phyloP scores from a whole-genome alignment of 2,113 vertebrate genomes.

The Syngnathus typhle region DNA sequence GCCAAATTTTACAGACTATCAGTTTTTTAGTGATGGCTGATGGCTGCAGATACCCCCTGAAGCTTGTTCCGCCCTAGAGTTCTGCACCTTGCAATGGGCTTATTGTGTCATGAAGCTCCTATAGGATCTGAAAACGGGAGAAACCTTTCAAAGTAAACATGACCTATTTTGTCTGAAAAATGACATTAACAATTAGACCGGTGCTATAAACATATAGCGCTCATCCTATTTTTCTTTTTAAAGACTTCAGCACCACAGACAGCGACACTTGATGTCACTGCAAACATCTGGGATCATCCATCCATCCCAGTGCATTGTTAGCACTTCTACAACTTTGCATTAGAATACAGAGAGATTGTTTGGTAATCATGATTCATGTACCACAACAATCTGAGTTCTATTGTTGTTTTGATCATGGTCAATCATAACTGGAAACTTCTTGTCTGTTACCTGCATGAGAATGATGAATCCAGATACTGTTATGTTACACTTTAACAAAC shows the following conservation, averaged over 20 bases:
- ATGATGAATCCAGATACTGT: no score
- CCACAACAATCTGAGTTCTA: no score
- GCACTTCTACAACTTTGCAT: background rate
- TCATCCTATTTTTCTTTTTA: background rate
- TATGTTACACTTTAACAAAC: no score
- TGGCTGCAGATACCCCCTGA: constrained; percentile 44
- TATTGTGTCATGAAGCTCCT: no score
- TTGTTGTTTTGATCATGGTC: no score
- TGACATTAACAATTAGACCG: background rate
- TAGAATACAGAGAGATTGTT: background rate
- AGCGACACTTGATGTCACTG: constrained; percentile 9
- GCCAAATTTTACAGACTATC: constrained; percentile 45
- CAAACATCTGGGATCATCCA: background rate
- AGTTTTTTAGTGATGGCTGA: constrained; percentile 42
- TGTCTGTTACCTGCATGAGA: no score
- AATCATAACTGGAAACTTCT: no score
- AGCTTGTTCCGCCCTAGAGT: constrained; percentile 57
- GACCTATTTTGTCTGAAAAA: background rate
- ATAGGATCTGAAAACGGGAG: background rate
- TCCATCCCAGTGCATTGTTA: background rate
- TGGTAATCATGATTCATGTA: background rate
- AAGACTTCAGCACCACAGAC: constrained; percentile 33
- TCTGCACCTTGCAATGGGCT: background rate
- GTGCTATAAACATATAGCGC: no score
- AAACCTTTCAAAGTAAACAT: background rate